A percentile compares a stretch with the other conserved stretches of the same genome.
Conservation (phyloP, 2,888 invertebrate species). For the Drosophila neonasuta region DNA sequence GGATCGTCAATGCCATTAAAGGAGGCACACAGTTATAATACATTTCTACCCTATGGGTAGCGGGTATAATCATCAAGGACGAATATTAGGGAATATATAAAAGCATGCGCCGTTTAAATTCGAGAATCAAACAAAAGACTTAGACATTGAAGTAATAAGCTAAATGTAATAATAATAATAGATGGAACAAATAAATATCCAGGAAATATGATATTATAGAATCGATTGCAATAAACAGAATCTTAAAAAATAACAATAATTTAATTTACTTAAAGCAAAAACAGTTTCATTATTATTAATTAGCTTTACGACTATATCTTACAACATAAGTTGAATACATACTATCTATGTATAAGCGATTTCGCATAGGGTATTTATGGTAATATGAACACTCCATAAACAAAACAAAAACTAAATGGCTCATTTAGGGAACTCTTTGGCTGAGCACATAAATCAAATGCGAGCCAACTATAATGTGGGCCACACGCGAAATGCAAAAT, state of each 20-base stretch:
- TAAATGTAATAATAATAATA: not conserved
- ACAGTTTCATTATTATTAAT: no score
- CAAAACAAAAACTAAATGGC: slow-evolving; percentile 34
- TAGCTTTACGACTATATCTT: no score
- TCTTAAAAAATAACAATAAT: slow-evolving; percentile 30
- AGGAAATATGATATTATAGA: no score
- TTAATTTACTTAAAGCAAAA: not conserved
- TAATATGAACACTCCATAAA: slow-evolving; percentile 16
- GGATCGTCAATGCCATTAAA: no score
- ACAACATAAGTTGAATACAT: not conserved
- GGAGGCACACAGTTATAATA: no score
- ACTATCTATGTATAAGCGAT: not conserved
- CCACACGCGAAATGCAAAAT: slow-evolving; percentile 57
- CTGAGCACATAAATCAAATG: slow-evolving; percentile 43
- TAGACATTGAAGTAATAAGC: slow-evolving; percentile 4
- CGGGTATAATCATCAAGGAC: no score
- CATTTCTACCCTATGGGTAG: no score
- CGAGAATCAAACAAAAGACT: slow-evolving; percentile 1
- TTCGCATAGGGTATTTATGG: not conserved
- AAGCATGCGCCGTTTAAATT: no score
- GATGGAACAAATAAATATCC: not conserved
- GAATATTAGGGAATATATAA: no score
- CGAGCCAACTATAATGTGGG: slow-evolving; percentile 38
- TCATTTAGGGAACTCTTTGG: slow-evolving; percentile 41
- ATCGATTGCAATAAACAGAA: slow-evolving; percentile 43